A percentile compares a stretch with the other conserved stretches of the same genome.
Conservation (phyloP, 1,140 invertebrate species). For the Lerema accius region DNA sequence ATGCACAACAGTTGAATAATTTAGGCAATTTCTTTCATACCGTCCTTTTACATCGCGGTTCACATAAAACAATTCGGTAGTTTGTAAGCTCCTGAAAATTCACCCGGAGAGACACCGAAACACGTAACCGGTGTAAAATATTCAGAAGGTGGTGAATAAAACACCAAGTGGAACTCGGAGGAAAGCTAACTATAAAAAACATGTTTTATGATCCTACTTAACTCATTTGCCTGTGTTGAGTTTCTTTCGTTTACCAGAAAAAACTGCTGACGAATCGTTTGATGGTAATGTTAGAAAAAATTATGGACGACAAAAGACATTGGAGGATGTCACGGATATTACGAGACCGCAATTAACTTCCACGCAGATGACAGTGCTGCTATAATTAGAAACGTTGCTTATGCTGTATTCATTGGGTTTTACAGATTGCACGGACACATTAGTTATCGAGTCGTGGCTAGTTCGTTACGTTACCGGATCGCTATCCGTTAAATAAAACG, state of each 20-base stretch:
- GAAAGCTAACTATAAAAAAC: conserved; percentile 27
- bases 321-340: too few relatives aligned
- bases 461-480: too few relatives aligned
- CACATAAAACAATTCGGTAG: conserved; percentile 42
- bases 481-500: too few relatives aligned
- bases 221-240: conserved; percentile 9
- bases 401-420: too few relatives aligned
- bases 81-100: conserved; percentile 43
- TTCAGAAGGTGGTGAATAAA: conserved; percentile 38
- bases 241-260: too few relatives aligned
- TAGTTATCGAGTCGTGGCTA: too few relatives aligned
- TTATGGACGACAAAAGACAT: too few relatives aligned
- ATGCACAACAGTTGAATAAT: conserved; percentile 6
- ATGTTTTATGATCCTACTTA: conserved; percentile 29
- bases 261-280: too few relatives aligned
- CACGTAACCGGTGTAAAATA: conserved; percentile 44
- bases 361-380: too few relatives aligned
- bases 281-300: background rate
- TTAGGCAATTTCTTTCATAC: conserved; percentile 13
- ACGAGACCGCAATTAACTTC: too few relatives aligned
- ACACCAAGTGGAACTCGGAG: conserved; percentile 23
- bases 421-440: too few relatives aligned
- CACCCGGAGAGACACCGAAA: conserved; percentile 31
- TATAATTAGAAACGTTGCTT: too few relatives aligned
- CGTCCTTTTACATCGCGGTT: conserved; percentile 24